A percentile compares a stretch with the other conserved stretches of the same genome.
phyloP scores from a whole-genome alignment of 2,113 vertebrate genomes.

The Amphilophus citrinellus region DNA sequence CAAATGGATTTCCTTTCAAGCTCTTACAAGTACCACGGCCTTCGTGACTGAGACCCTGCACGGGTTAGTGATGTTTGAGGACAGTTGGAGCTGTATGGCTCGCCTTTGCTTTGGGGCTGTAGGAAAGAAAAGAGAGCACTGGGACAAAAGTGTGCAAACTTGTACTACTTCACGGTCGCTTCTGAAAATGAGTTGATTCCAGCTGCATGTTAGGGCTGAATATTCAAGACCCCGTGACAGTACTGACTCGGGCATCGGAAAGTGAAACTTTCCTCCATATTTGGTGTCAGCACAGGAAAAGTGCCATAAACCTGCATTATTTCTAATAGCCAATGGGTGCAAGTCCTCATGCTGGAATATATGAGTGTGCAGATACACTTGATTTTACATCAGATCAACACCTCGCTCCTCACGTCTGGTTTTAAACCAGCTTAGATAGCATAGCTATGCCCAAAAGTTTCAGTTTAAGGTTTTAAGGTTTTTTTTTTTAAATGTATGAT shows the following conservation, averaged over 20 bases:
- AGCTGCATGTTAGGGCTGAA: no score
- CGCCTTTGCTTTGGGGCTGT: no score
- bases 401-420: background rate
- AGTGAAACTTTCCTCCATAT: no score
- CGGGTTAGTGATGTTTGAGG: background rate
- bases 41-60: background rate
- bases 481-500: background rate
- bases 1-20: background rate
- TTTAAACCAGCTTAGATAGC: background rate
- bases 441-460: background rate
- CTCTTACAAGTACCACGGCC: background rate
- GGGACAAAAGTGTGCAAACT: no score
- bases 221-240: background rate
- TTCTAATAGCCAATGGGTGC: background rate
- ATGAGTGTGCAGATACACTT: no score
- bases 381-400: no score
- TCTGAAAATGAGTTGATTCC: no score
- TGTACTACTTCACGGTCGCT: no score
- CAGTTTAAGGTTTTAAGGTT: background rate
- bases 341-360: background rate
- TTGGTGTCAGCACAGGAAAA: background rate
- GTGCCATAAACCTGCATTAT: background rate
- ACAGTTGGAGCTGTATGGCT: no score
- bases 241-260: background rate
- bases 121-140: no score